Percentiles rank a stretch among this genome's conserved stretches.
Evolutionary conservation across 2,113 vertebrate species (phyloP).

Genomic region (Corydoras sp.): DNA sequence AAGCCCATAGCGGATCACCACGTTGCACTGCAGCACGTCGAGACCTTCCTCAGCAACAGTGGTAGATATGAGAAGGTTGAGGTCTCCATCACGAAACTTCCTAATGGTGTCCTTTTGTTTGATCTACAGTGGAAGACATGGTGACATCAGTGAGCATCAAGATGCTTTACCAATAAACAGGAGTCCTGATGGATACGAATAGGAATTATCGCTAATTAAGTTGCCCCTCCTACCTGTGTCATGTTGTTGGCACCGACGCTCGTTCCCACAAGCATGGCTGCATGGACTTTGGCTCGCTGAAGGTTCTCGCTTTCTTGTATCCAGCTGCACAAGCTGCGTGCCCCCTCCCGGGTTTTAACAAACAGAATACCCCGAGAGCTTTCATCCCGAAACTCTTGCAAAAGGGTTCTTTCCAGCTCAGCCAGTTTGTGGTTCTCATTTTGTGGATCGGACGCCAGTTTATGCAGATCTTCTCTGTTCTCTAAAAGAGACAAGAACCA

Average conservation of each 20-base stretch:
- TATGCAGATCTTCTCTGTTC: slow-evolving; percentile 54
- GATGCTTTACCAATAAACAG: too few relatives aligned
- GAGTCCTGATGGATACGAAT: too few relatives aligned
- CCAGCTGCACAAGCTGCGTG: slow-evolving; percentile 75
- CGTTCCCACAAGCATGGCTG: slow-evolving; percentile 67
- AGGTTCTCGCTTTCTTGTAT: slow-evolving; percentile 58
- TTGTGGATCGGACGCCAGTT: slow-evolving; percentile 31
- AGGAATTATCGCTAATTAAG: background rate
- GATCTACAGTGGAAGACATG: slow-evolving; percentile 43
- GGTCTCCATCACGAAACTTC: slow-evolving; percentile 63
- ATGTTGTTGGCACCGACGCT: slow-evolving; percentile 74
- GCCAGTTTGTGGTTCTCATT: slow-evolving; percentile 80
- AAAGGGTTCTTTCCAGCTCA: slow-evolving; percentile 69
- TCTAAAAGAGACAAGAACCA: slow-evolving; percentile 57
- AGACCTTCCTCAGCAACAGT: slow-evolving; percentile 89
- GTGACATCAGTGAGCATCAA: too few relatives aligned
- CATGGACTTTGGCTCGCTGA: slow-evolving; percentile 52
- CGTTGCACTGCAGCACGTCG: slow-evolving; percentile 81
- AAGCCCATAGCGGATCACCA: slow-evolving; percentile 87
- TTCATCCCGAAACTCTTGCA: slow-evolving; percentile 58
- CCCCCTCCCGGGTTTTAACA: slow-evolving; percentile 74
- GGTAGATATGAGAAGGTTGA: slow-evolving; percentile 89
- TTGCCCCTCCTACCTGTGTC: slow-evolving; percentile 74
- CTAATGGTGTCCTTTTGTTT: slow-evolving; percentile 73
- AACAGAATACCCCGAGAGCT: slow-evolving; percentile 76